These are phyloP conservation scores for Oreochromis mossambicus DNA, from an alignment of 2,797 vertebrate species.

Conservation along the genomic window DNA sequence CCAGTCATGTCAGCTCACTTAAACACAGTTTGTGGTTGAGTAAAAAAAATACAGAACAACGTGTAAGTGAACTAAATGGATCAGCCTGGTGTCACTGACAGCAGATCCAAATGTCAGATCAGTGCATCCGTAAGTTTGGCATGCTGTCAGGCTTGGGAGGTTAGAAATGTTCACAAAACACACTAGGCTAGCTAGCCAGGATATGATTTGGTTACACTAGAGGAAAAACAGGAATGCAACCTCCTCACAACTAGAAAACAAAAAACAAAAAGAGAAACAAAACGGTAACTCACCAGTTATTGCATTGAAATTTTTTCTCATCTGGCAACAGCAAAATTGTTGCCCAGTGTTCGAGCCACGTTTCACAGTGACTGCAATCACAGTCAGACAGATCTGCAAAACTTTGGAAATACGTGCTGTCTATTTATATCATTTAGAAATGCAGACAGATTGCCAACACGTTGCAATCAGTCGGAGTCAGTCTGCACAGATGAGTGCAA, in stretches of 20 bases:
- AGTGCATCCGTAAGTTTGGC: background rate
- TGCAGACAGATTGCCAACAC: background rate
- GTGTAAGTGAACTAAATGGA: background rate
- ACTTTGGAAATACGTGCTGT: background rate
- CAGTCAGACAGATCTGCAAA: background rate
- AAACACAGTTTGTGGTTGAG: background rate
- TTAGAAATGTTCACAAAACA: background rate
- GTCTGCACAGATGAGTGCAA: background rate
- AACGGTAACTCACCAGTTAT: background rate
- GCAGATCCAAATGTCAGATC: background rate
- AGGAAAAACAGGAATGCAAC: background rate
- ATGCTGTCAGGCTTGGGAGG: background rate
- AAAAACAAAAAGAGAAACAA: background rate
- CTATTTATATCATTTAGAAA: background rate
- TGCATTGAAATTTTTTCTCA: background rate
- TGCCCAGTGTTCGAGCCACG: background rate
- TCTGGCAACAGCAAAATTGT: background rate
- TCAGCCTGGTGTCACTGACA: background rate
- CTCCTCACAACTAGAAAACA: background rate
- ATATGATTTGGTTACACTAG: background rate
- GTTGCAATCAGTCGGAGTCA: rapidly evolving
- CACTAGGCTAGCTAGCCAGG: background rate
- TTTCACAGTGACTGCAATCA: background rate
- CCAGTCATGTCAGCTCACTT: background rate
- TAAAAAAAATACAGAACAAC: background rate